These are phyloP conservation scores for Tillus elongatus DNA, from an alignment of 2,888 invertebrate species.

Conservation along the genomic window DNA sequence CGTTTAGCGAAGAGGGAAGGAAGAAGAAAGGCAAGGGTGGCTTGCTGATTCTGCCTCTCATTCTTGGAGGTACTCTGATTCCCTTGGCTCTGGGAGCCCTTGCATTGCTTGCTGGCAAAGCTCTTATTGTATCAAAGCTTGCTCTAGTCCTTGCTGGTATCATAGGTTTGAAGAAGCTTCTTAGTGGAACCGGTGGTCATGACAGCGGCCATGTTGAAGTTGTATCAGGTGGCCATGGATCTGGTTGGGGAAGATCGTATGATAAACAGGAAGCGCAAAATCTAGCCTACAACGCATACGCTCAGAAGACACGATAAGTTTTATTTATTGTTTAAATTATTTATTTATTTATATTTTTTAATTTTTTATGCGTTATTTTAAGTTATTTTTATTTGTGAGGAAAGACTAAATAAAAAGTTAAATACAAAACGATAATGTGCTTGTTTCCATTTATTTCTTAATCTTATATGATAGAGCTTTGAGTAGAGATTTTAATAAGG, in stretches of 20 bases:
- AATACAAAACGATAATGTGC: too few relatives aligned
- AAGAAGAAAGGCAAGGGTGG: constrained; percentile 61
- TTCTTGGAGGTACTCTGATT: constrained; percentile 71
- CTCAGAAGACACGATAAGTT: constrained; percentile 30
- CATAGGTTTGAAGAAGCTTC: constrained; percentile 74
- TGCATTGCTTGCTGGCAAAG: constrained; percentile 75
- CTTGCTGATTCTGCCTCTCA: constrained; percentile 65
- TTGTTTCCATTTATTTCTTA: too few relatives aligned
- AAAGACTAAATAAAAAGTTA: too few relatives aligned
- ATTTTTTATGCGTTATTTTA: background rate
- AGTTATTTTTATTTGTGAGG: background rate
- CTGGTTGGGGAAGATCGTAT: constrained; percentile 65
- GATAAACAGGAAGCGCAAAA: constrained; percentile 44
- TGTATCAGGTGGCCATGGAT: constrained; percentile 53
- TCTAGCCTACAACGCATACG: constrained; percentile 49
- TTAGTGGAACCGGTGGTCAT: constrained; percentile 53
- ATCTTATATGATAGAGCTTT: too few relatives aligned
- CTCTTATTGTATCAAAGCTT: constrained; percentile 73
- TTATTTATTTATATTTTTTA: constrained; percentile 20
- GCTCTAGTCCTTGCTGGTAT: constrained; percentile 75
- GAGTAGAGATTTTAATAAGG: too few relatives aligned
- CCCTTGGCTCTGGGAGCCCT: constrained; percentile 75
- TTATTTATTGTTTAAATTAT: constrained; percentile 23
- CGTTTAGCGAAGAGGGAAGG: constrained; percentile 52
- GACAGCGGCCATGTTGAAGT: constrained; percentile 59